These are phyloP conservation scores for Prunella fulvescens DNA, from an alignment of 2,113 vertebrate species.

Conservation along the genomic window DNA sequence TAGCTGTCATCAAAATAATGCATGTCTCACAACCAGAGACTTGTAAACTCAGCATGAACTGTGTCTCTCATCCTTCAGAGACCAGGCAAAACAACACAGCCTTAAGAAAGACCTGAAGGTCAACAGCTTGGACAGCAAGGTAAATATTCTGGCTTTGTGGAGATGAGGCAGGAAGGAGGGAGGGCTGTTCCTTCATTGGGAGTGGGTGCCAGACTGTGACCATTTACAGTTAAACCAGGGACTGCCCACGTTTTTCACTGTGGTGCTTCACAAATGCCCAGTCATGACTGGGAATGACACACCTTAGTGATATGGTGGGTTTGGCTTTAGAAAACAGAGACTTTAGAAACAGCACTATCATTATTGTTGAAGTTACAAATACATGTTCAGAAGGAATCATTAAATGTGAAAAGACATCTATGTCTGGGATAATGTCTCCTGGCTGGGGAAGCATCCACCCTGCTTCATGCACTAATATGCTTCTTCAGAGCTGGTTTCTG, in stretches of 20 bases:
- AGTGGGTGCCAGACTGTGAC: neutral
- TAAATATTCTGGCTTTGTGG: neutral
- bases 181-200: neutral
- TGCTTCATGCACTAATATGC: neutral
- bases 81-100: neutral
- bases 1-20: neutral
- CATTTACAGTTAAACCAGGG: neutral
- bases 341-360: neutral
- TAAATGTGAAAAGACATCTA: neutral
- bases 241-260: neutral
- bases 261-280: neutral
- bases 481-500: neutral
- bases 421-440: neutral
- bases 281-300: neutral
- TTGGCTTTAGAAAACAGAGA: neutral
- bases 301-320: accelerated
- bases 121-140: neutral
- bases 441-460: neutral
- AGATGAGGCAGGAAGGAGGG: neutral
- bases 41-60: neutral
- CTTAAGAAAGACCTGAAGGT: neutral
- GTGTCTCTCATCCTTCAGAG: neutral
- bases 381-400: neutral
- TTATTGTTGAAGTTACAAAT: neutral
- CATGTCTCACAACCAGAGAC: neutral